Evolutionary conservation across 1,140 invertebrate genomes (phyloP).

Genomic region (Drosophila sp.): DNA sequence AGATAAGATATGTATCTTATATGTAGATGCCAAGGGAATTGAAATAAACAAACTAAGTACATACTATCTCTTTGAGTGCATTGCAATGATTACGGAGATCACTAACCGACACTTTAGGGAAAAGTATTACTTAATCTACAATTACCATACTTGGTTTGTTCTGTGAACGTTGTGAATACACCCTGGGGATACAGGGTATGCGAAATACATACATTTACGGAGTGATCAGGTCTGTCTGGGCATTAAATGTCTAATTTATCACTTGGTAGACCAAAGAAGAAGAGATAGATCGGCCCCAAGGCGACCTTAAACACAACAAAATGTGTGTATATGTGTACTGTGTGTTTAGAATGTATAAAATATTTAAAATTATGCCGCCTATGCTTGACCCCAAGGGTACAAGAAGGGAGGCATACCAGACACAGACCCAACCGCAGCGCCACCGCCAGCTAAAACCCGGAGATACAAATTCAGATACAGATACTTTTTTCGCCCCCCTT

Average conservation of each 20-base stretch:
- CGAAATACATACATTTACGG: slow-evolving; percentile 17
- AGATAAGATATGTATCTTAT: too few relatives aligned
- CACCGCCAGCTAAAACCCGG: background rate
- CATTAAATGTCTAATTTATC: slow-evolving; percentile 74
- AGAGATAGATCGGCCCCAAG: slow-evolving; percentile 31
- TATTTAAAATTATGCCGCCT: slow-evolving; percentile 52
- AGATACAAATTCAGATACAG: background rate
- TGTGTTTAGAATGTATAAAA: slow-evolving; percentile 41
- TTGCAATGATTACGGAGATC: too few relatives aligned
- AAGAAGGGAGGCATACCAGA: slow-evolving; percentile 2
- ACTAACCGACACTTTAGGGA: background rate
- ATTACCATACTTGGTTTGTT: too few relatives aligned
- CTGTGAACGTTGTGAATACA: background rate
- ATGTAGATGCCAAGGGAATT: too few relatives aligned
- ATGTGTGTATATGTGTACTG: slow-evolving; percentile 1
- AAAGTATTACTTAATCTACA: background rate
- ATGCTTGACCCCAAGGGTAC: slow-evolving; percentile 43
- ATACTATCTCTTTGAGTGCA: too few relatives aligned
- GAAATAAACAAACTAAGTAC: too few relatives aligned
- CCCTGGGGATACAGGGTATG: slow-evolving; percentile 27
- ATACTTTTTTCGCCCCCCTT: background rate
- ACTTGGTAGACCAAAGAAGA: slow-evolving; percentile 27
- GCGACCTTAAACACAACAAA: slow-evolving; percentile 54
- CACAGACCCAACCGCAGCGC: background rate
- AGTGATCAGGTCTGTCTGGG: slow-evolving; percentile 36